Evolutionary conservation across 2,113 vertebrate species (phyloP).

Genomic region (Isichthys henryi): DNA sequence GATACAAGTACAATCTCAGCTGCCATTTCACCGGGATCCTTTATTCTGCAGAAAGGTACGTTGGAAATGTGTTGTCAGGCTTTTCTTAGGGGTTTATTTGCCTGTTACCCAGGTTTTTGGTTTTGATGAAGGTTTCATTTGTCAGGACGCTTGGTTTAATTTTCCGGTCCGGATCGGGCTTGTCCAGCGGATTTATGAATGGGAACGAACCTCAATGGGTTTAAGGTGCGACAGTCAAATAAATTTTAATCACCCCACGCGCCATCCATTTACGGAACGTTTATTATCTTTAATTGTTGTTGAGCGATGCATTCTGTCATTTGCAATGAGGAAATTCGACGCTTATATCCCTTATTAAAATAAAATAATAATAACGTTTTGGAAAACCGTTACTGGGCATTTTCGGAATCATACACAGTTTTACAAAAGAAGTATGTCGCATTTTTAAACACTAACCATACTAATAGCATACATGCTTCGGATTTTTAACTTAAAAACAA

Average conservation of each 20-base stretch:
- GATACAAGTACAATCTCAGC: constrained; percentile 5
- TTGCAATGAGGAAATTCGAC: neutral
- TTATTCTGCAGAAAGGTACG: constrained; percentile 21
- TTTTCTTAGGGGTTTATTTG: neutral
- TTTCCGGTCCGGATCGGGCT: neutral
- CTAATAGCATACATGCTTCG: neutral
- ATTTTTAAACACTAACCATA: neutral
- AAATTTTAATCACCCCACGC: neutral
- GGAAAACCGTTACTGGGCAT: neutral
- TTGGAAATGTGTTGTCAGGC: constrained; percentile 1
- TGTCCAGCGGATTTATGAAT: constrained; percentile 43
- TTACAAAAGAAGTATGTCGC: neutral
- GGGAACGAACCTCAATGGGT: constrained; percentile 28
- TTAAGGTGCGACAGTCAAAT: neutral
- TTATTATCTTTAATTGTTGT: neutral
- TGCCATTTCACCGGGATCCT: constrained; percentile 1
- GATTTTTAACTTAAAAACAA: neutral
- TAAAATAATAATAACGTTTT: neutral
- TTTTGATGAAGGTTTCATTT: neutral
- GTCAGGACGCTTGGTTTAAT: neutral
- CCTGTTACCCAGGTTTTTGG: neutral
- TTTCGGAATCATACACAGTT: neutral
- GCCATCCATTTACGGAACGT: neutral
- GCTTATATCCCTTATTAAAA: neutral
- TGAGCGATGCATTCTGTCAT: neutral